Percentiles rank a stretch among this genome's conserved stretches.
phyloP scores from a whole-genome alignment of 2,797 vertebrate species.

The Lophius americanus region DNA sequence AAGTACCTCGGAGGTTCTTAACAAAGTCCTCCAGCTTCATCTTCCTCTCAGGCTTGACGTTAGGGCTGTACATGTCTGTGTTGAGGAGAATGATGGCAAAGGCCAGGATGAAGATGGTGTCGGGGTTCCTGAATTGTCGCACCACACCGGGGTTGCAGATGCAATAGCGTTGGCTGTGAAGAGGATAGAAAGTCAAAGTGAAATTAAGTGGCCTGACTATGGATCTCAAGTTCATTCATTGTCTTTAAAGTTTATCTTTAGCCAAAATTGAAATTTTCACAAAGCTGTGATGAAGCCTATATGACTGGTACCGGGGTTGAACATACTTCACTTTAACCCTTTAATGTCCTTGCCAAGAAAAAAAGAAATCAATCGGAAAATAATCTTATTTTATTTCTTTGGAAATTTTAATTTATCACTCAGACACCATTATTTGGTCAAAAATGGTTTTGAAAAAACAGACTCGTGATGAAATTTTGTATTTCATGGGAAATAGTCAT shows the following conservation, averaged over 20 bases:
- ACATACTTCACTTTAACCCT: too few relatives aligned
- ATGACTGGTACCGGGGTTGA: too few relatives aligned
- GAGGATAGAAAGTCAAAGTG: background rate
- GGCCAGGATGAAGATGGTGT: slow-evolving; percentile 98
- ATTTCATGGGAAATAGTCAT: too few relatives aligned
- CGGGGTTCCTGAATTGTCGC: slow-evolving; percentile 94
- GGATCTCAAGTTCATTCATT: background rate
- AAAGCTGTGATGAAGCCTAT: too few relatives aligned
- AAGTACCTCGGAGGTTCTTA: slow-evolving; percentile 93
- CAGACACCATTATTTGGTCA: too few relatives aligned
- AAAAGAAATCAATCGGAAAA: too few relatives aligned
- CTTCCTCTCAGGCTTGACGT: slow-evolving; percentile 96
- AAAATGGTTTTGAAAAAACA: too few relatives aligned
- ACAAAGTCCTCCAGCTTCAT: slow-evolving; percentile 99
- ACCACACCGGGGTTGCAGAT: slow-evolving; percentile 97
- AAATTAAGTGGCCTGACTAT: background rate
- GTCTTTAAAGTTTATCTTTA: background rate
- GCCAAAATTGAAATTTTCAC: background rate
- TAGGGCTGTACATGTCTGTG: slow-evolving; percentile 99
- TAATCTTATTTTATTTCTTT: too few relatives aligned
- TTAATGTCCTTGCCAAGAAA: too few relatives aligned
- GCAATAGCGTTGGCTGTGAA: slow-evolving; percentile 91
- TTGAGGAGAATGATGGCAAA: slow-evolving; percentile 98
- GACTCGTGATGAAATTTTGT: too few relatives aligned
- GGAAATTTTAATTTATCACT: too few relatives aligned